Evolutionary conservation across 2,888 invertebrate genomes (phyloP), one percentile per base, ranked within the genome.

Genomic region (Pristionchus maxplancki): DNA sequence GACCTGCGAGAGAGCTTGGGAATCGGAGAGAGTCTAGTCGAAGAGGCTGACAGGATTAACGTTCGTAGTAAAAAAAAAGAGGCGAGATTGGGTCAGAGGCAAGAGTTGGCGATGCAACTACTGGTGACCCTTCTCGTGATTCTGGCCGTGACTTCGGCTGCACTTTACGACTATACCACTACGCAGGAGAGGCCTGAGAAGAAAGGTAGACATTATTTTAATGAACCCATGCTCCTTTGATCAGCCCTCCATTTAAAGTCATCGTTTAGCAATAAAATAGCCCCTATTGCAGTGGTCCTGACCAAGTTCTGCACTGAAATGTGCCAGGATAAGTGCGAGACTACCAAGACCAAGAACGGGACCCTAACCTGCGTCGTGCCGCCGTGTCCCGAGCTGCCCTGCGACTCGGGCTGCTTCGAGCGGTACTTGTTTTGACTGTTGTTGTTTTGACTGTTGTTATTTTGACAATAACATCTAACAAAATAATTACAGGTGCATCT

Each of bases 331-430:
- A 83, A 83, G 34, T 83, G 82, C n/a, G 44, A n/a, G 4, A 17
- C 82, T 31, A 50, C 24, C 4, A 53, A 20, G 8, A 28, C 1
- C 37, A 44, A 48, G 34, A 83, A 83, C 53, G 82, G 82, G 11
- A 83, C 53, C 0, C 50, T 83, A 40, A 53, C 82, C 0, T 83
- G 82, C 24, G 50, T 24, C 3, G 53, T 83, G 1, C 53, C 50
- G 8, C 82, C 82, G n/a, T 83, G 82, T 28, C 82, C 82, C 1
- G 53, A 50, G n/a, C 50, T 83, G 8, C 82, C 82, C 24, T 83
- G 82, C 53, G 82, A 83, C 44, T 34, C 53, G 17, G 82, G 53
- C 1, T 83, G 82, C 82, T 11, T 83, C 50, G 24, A 34, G 15
- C 8, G 82, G 53, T 83, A 34, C 15, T n/a, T 58, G n/a, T n/a